These are phyloP conservation scores for Altica lythri DNA, from an alignment of 2,888 invertebrate genomes.

Conservation along the genomic window DNA sequence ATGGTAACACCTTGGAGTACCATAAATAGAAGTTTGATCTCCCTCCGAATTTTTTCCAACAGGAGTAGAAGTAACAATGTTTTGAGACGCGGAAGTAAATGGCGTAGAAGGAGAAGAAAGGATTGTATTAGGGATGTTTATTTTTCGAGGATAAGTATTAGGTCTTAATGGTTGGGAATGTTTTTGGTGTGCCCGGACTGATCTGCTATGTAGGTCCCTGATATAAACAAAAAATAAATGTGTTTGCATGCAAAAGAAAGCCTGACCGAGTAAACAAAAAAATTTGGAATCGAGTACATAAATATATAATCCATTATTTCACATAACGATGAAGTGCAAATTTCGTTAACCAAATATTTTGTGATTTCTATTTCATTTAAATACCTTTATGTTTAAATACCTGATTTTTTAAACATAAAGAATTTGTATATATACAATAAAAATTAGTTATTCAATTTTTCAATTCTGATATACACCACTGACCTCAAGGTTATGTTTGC, in stretches of 20 bases:
- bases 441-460: too few relatives aligned
- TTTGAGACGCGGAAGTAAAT: conserved; percentile 36
- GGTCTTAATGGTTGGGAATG: conserved; percentile 41
- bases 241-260: conserved; percentile 56
- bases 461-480: too few relatives aligned
- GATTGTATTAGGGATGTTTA: conserved; percentile 47
- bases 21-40: conserved; percentile 28
- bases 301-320: too few relatives aligned
- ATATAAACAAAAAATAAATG: conserved; percentile 58
- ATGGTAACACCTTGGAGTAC: conserved; percentile 43
- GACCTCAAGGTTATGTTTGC: too few relatives aligned
- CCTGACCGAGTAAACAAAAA: too few relatives aligned
- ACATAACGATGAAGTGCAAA: too few relatives aligned
- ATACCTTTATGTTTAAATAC: too few relatives aligned
- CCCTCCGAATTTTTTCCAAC: conserved; percentile 18
- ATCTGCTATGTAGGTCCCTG: conserved; percentile 66
- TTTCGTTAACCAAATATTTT: too few relatives aligned
- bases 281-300: too few relatives aligned
- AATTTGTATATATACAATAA: too few relatives aligned
- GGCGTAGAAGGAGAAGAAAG: conserved; percentile 32
- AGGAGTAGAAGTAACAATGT: conserved; percentile 31
- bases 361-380: too few relatives aligned
- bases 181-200: conserved; percentile 58
- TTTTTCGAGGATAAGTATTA: conserved; percentile 46
- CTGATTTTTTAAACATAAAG: too few relatives aligned